phyloP scores from a whole-genome alignment of 2,797 vertebrate genomes.

The Gallirallus australis region DNA sequence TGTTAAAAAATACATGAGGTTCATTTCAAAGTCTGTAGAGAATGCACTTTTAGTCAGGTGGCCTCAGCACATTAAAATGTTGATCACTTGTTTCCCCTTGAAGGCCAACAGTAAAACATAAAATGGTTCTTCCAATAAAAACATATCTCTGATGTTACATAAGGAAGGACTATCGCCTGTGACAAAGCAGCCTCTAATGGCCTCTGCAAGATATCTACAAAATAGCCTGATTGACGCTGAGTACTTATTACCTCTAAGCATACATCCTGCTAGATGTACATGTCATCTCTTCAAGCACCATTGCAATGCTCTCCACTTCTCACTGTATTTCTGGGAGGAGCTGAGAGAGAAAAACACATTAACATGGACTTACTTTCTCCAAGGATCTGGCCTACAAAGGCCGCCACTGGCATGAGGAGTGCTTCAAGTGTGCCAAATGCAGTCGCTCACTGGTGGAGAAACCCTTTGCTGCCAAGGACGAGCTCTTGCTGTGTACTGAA shows the following conservation, averaged over 20 bases:
- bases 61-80: neutral
- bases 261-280: neutral
- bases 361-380: conserved; percentile 48
- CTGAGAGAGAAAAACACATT: neutral
- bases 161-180: neutral
- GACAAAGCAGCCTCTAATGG: neutral
- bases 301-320: neutral
- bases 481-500: conserved; percentile 90
- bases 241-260: neutral
- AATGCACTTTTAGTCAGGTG: neutral
- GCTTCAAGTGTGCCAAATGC: conserved; percentile 94
- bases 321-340: neutral
- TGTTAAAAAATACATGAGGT: neutral
- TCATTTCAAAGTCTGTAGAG: neutral
- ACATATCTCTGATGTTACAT: neutral
- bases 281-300: neutral
- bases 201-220: neutral
- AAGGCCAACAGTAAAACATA: neutral
- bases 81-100: neutral
- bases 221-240: neutral
- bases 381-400: conserved; percentile 96
- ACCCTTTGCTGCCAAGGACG: conserved; percentile 93
- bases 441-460: conserved; percentile 91
- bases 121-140: neutral
- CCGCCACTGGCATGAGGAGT: conserved; percentile 93